phyloP scores from a whole-genome alignment of 2,797 vertebrate species.

The Hozukius guyotensis region DNA sequence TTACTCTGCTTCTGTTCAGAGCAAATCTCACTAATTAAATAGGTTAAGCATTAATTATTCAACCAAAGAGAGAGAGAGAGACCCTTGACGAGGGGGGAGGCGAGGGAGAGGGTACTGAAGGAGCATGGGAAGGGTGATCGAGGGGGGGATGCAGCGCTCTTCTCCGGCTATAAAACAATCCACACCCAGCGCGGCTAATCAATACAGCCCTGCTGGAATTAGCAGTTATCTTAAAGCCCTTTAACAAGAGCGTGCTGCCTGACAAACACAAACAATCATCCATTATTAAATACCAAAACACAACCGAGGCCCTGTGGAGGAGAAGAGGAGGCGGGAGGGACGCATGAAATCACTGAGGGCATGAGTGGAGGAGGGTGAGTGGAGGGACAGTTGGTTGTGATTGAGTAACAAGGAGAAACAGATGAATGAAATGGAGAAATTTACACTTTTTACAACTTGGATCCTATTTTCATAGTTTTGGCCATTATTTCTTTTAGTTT shows the following conservation, averaged over 20 bases:
- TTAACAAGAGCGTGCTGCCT: slow-evolving; percentile 75
- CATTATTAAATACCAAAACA: slow-evolving; percentile 76
- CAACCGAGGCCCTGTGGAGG: not conserved
- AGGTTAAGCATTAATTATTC: slow-evolving; percentile 83
- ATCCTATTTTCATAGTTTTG: not conserved
- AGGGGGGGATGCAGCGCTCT: slow-evolving; percentile 19
- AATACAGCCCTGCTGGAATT: slow-evolving; percentile 80
- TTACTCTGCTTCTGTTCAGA: slow-evolving; percentile 75
- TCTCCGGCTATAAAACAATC: slow-evolving; percentile 77
- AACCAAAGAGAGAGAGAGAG: slow-evolving; percentile 57
- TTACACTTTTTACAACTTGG: not conserved
- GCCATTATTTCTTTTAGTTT: not conserved
- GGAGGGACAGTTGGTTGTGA: not conserved
- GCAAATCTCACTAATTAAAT: slow-evolving; percentile 86
- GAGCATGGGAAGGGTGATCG: slow-evolving; percentile 17
- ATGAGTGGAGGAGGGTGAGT: not conserved
- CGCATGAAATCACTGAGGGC: not conserved
- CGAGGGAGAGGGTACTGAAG: not conserved
- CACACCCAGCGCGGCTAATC: slow-evolving; percentile 71
- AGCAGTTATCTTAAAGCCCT: slow-evolving; percentile 83
- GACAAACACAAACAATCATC: slow-evolving; percentile 82
- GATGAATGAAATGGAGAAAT: not conserved
- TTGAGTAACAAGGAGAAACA: not conserved
- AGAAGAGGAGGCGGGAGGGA: not conserved
- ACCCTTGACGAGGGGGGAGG: slow-evolving; percentile 28